A percentile compares a stretch with the other conserved stretches of the same genome.
phyloP scores from a whole-genome alignment of 2,797 vertebrate genomes.

The Halcyon smyrnensis region DNA sequence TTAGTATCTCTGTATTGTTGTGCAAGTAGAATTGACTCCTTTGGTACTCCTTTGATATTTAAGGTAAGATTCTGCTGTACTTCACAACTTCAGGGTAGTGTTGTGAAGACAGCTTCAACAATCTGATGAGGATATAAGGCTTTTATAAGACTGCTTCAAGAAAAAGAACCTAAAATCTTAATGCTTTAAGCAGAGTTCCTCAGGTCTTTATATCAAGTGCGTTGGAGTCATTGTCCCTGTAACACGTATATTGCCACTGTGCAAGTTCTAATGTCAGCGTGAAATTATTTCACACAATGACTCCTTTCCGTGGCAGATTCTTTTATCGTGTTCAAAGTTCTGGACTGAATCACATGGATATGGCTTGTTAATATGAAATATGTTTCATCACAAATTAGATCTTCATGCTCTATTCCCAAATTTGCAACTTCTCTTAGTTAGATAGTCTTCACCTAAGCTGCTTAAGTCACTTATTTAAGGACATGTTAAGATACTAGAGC shows the following conservation, averaged over 20 bases:
- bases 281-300: not conserved
- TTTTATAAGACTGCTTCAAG: not conserved
- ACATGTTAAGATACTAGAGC: not conserved
- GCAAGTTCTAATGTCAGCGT: not conserved
- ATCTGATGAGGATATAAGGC: not conserved
- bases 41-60: not conserved
- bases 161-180: not conserved
- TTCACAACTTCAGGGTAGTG: not conserved
- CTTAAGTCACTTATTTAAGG: not conserved
- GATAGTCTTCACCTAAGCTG: not conserved
- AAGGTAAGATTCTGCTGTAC: not conserved
- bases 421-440: not conserved
- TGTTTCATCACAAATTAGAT: not conserved
- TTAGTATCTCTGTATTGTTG: not conserved
- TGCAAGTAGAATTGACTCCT: not conserved
- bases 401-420: not conserved
- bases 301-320: not conserved
- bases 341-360: not conserved
- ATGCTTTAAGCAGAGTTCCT: not conserved
- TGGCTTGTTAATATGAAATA: not conserved
- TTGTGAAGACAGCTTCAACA: not conserved
- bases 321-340: not conserved
- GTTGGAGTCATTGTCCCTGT: not conserved
- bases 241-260: fast-evolving
- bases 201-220: not conserved